Conservation (phyloP, 2,888 invertebrate genomes). For the Sesamia inferens region DNA sequence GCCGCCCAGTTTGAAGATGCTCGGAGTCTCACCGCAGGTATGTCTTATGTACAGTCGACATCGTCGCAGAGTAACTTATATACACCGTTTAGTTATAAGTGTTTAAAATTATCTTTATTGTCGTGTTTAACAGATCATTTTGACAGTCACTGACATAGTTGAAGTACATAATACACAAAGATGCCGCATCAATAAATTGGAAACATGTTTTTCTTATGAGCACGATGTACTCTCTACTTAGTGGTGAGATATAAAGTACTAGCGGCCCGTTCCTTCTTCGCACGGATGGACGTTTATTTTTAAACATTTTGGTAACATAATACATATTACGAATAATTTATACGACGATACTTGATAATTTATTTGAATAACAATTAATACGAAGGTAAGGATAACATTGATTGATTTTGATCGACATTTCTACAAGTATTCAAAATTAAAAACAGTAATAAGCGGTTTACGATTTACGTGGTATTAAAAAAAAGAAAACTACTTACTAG, state of each 20-base stretch:
- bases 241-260: neutral
- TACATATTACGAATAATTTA: too few relatives aligned
- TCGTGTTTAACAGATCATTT: neutral
- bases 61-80: neutral
- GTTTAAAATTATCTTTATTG: neutral
- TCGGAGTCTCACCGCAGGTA: constrained; percentile 98
- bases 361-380: too few relatives aligned
- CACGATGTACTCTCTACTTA: constrained; percentile 6
- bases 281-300: too few relatives aligned
- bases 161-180: neutral
- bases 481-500: too few relatives aligned
- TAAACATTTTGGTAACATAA: too few relatives aligned
- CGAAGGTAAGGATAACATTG: too few relatives aligned
- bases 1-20: constrained; percentile 97
- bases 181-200: neutral
- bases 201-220: neutral
- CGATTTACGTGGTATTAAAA: too few relatives aligned
- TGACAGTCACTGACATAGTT: neutral
- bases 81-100: neutral
- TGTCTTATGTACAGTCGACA: neutral
- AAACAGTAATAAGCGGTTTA: too few relatives aligned
- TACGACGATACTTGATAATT: too few relatives aligned
- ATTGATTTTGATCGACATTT: too few relatives aligned
- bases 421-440: too few relatives aligned
- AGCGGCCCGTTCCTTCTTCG: too few relatives aligned